phyloP scores from a whole-genome alignment of 2,888 invertebrate genomes.

The Bombylius discolor region DNA sequence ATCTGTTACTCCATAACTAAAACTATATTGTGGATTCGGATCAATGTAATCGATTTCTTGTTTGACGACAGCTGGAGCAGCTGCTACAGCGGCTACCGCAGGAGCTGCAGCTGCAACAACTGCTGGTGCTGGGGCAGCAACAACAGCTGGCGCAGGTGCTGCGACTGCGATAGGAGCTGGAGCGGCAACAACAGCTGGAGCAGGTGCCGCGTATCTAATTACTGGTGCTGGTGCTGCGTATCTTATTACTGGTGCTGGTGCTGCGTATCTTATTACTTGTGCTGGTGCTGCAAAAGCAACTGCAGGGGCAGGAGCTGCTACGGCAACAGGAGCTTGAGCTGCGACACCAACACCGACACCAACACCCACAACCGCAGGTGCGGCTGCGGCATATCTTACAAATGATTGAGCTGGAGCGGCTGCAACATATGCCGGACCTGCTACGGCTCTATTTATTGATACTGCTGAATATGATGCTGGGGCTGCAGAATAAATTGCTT shows the following conservation, averaged over 20 bases:
- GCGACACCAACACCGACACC: conserved; percentile 4
- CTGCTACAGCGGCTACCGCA: conserved; percentile 16
- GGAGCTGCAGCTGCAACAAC: conserved; percentile 18
- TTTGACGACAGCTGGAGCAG: conserved; percentile 17
- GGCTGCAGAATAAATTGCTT: conserved; percentile 5
- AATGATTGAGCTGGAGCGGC: not conserved
- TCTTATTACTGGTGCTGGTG: conserved; percentile 7
- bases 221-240: conserved; percentile 12
- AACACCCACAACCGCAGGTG: not conserved
- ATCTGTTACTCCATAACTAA: conserved; percentile 55
- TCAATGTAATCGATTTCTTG: conserved; percentile 24
- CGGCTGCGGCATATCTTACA: not conserved
- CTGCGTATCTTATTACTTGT: conserved; percentile 8
- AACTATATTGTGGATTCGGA: conserved; percentile 49
- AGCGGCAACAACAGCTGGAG: conserved; percentile 11
- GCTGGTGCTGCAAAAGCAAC: conserved; percentile 8
- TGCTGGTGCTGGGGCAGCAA: conserved; percentile 19
- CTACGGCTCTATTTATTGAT: not conserved
- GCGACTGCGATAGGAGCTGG: conserved; percentile 12
- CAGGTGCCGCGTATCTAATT: conserved; percentile 5
- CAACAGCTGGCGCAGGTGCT: conserved; percentile 13
- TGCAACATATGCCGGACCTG: conserved; percentile 6
- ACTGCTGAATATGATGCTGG: conserved; percentile 8
- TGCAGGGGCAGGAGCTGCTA: conserved; percentile 11
- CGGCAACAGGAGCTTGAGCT: conserved; percentile 5